Evolutionary conservation across 2,797 vertebrate species (phyloP), one percentile per base, ranked within the genome.

Genomic region (Synaphobranchus kaupii): DNA sequence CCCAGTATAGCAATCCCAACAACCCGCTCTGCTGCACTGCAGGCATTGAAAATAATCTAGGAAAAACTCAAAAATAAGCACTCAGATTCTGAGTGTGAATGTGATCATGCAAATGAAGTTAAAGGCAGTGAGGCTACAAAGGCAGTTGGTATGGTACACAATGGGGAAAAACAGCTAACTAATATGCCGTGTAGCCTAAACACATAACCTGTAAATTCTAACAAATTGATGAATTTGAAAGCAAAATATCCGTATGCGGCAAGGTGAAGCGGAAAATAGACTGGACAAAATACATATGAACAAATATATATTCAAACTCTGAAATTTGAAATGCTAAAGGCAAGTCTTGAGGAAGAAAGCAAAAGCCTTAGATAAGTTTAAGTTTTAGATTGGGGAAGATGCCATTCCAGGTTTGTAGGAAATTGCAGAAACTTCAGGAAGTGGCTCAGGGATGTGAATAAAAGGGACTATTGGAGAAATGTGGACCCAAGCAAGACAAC

Each of bases 401-500:
- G 4, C 28, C 10, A 34, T 31, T 71, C 68, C 68, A 71, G 28
- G 12, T 71, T 28, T 71, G 68, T 31, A 34, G 68, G 68, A 71
- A 34, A 71, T 15, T 71, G n/a, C 68, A 71, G 34, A 8, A 34
- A 8, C 68, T 31, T 71, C 31, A 12, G 68, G 68, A 71, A 34
- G 68, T 31, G 28, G 68, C 10, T 71, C 10, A 68, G 63, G 63
- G 63, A 68, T 28, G 63, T 68, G 6, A 68, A 25, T 28, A 68
- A 17, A 60, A 60, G 22, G 58, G 17, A 60, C 4, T 68, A 28
- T 68, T n/a, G 63, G 10, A 68, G 63, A 31, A 71, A 10, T 71
- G 68, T 71, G 68, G 68, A 71, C 68, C 8, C n/a, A 71, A 71
- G 68, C 28, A 71, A 28, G 73, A 76, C 22, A 76, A 44, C 73